Evolutionary conservation across 2,113 vertebrate genomes (phyloP).

Genomic region (Chrysemys picta): DNA sequence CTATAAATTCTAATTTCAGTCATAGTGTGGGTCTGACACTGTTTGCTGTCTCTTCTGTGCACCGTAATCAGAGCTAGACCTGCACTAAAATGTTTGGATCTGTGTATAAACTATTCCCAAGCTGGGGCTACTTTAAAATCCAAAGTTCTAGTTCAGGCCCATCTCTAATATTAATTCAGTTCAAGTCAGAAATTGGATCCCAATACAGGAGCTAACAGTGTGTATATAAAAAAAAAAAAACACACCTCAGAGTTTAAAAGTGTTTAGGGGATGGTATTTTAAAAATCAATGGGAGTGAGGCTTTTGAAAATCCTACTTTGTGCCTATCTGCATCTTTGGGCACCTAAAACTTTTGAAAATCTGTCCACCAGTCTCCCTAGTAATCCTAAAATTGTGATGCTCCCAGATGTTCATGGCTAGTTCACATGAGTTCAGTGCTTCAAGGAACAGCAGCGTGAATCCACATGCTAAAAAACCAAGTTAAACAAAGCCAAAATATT

Average conservation of each 20-base stretch:
- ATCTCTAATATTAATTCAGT: background rate
- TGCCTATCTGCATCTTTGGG: background rate
- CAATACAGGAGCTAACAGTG: background rate
- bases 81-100: background rate
- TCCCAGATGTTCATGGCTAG: background rate
- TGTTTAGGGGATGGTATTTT: background rate
- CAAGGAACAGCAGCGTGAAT: background rate
- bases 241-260: background rate
- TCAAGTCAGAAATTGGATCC: background rate
- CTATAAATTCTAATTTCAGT: conserved; percentile 55
- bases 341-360: background rate
- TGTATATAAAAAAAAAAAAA: background rate
- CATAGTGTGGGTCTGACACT: background rate
- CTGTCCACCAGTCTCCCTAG: background rate
- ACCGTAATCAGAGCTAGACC: background rate
- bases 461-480: background rate
- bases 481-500: background rate
- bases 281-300: background rate
- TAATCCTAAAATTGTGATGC: background rate
- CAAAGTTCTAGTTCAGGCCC: background rate
- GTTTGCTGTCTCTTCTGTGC: background rate
- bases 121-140: background rate
- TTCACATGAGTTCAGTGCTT: background rate
- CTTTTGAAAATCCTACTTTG: background rate
- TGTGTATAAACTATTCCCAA: background rate